Evolutionary conservation across 64 coral and sea anemone species (phyloP), one percentile per base, ranked within the genome.

Genomic region (Dendrophyllia cribrosa): DNA sequence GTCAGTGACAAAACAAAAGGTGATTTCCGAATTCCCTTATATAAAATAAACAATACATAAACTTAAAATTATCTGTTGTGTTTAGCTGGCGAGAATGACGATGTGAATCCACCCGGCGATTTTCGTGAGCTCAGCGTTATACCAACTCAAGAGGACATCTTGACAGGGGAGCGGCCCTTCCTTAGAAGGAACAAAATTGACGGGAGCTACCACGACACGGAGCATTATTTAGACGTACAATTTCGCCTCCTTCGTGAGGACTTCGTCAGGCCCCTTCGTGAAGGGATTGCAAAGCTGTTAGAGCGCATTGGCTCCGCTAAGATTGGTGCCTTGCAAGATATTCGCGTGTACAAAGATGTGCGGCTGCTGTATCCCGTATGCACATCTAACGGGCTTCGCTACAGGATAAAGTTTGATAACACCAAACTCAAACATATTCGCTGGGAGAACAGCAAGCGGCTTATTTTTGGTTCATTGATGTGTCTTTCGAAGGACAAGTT

Each of bases 151-250:
- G 63, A 74, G 6, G 94, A 96, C 75, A 77, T 96, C 17, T 69
- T 79, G 46, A 45, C 51, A 13, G 50, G 77, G 13, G 66, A 59
- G n/a, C 5, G n/a, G 1, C 82, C 89, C 9, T 96, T 91, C 63
- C 66, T 96, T 9, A 44, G 94, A 76, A 78, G 26, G 52, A 96
- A 96, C 74, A 96, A 87, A 61, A 45, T 84, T 14, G 59, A 74
- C 20, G 94, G 89, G 25, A 80, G 72, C 53, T 96, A 91, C 58
- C n/a, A 88, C 11, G 23, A 75, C 17, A 25, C 84, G 14, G 83
- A 96, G 34, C 94, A 96, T 82, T 96, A 96, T 59, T 74, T 96
- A 56, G 94, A 96, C 77, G 94, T 96, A 10, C 93, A 95, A 51
- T 95, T 95, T 63, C 93, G 93, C 12, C 74, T 95, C 46, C 72